Percentiles rank a stretch among this genome's conserved stretches.
Conservation (phyloP, 1,140 invertebrate genomes). For the Alviniconcha marisindica region DNA sequence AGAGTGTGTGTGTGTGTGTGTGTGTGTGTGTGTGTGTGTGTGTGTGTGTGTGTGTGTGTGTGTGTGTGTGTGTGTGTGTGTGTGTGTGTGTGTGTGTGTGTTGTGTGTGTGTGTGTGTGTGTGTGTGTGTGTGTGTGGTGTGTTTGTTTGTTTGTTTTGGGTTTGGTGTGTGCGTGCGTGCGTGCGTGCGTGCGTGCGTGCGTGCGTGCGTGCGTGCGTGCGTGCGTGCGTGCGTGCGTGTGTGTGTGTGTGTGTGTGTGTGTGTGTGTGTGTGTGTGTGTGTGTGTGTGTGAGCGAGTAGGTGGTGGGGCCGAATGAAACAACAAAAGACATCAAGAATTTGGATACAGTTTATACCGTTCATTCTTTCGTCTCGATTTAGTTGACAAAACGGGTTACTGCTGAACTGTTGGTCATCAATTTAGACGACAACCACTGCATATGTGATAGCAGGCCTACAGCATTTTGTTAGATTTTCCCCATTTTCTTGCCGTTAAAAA, state of each 20-base stretch:
- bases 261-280: conserved; percentile 21
- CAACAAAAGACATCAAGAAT: too few species aligned
- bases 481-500: too few species aligned
- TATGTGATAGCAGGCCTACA: too few species aligned
- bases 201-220: conserved; percentile 15
- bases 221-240: conserved; percentile 17
- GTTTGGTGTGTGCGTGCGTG: not conserved
- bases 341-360: too few species aligned
- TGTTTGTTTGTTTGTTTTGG: not conserved
- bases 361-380: too few species aligned
- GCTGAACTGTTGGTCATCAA: too few species aligned
- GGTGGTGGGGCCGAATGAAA: not conserved
- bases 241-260: conserved; percentile 25
- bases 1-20: not conserved
- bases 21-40: conserved; percentile 30
- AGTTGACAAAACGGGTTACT: too few species aligned
- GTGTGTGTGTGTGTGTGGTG: not conserved
- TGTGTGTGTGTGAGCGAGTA: not conserved
- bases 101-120: not conserved
- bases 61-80: not conserved
- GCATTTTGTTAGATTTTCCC: too few species aligned
- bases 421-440: too few species aligned
- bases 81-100: conserved; percentile 21
- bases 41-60: conserved; percentile 34
- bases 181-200: conserved; percentile 5